phyloP scores from a whole-genome alignment of 2,113 vertebrate genomes.

The Saimiri boliviensis region DNA sequence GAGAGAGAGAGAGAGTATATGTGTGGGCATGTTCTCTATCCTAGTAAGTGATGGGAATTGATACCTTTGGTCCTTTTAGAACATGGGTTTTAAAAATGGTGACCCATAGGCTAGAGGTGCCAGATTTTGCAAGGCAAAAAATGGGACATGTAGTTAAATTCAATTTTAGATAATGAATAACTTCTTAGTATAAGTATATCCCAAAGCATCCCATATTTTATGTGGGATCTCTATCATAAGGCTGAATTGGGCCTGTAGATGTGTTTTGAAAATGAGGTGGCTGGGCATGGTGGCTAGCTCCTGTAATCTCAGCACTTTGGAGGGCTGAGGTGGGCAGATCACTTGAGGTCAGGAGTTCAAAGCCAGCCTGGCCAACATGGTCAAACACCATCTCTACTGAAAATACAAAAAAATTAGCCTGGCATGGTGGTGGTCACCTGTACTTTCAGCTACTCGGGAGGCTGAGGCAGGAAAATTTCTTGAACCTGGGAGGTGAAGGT shows the following conservation, averaged over 20 bases:
- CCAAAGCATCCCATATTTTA: neutral
- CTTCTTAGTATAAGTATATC: neutral
- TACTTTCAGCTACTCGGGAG: no score
- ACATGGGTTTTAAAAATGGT: neutral
- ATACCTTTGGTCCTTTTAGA: neutral
- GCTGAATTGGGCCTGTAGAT: neutral
- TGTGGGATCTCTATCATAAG: neutral
- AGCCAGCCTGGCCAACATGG: no score
- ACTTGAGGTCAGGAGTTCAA: no score
- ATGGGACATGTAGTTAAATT: neutral
- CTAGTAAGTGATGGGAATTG: neutral
- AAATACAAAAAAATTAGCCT: no score
- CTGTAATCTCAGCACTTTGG: no score
- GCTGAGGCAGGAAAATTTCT: no score
- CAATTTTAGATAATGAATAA: conserved; percentile 17
- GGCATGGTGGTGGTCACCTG: no score
- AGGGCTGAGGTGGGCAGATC: no score
- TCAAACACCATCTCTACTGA: no score
- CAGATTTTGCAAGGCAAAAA: neutral
- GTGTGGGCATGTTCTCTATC: neutral
- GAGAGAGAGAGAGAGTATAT: neutral
- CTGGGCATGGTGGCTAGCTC: no score
- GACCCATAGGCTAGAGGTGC: neutral
- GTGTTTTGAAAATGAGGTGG: neutral
- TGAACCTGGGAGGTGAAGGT: no score